These are phyloP conservation scores for Mormyrus iriodes DNA, from an alignment of 2,113 vertebrate genomes.

Conservation along the genomic window DNA sequence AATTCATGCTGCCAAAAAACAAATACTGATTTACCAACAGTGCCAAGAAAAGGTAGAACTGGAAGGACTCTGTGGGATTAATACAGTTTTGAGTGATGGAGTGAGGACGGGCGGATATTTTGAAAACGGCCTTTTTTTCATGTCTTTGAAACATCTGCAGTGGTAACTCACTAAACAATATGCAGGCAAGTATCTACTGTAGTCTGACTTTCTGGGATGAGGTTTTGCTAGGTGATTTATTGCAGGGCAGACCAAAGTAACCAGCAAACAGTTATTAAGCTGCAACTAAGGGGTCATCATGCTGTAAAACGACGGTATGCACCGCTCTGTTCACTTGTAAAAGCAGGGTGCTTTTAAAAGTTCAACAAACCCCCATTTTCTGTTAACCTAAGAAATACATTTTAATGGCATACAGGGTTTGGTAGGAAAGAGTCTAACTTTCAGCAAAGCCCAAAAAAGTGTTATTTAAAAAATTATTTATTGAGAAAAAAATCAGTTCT, in stretches of 20 bases:
- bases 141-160: neutral
- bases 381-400: neutral
- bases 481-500: neutral
- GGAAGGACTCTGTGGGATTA: neutral
- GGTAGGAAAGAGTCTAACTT: neutral
- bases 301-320: neutral
- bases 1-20: slow-evolving; percentile 26
- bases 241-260: neutral
- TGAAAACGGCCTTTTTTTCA: neutral
- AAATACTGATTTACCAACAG: slow-evolving; percentile 5
- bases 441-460: neutral
- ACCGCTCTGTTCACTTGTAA: neutral
- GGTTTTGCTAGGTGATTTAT: neutral
- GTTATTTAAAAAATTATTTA: neutral
- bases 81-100: slow-evolving; percentile 18
- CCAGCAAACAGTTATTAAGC: neutral
- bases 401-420: neutral
- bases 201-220: neutral
- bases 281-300: neutral
- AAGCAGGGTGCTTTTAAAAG: neutral
- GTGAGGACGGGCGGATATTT: slow-evolving; percentile 11
- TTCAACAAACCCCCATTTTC: slow-evolving; percentile 12
- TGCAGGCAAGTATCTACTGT: neutral
- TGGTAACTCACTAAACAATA: neutral
- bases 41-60: neutral